These are phyloP conservation scores for Argentina silus DNA, from an alignment of 2,797 vertebrate genomes.

Conservation along the genomic window DNA sequence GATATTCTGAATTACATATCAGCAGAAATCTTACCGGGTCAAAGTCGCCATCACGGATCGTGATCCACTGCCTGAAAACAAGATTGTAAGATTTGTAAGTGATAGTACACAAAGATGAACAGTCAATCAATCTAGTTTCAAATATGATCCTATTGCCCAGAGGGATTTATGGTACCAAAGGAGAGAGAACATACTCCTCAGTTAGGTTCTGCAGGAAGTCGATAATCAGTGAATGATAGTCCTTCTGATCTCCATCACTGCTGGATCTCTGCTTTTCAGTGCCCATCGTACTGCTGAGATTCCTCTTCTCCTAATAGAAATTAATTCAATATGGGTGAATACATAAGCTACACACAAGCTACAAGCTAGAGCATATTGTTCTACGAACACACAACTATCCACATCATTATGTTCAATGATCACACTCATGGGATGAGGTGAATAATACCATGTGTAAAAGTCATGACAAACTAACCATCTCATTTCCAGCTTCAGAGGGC, in stretches of 20 bases:
- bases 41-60: not conserved
- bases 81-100: not conserved
- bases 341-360: not conserved
- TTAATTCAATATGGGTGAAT: not conserved
- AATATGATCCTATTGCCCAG: not conserved
- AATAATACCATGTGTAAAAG: not conserved
- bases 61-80: constrained; percentile 1
- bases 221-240: not conserved
- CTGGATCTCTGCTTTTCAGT: not conserved
- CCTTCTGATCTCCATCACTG: not conserved
- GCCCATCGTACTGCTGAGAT: not conserved
- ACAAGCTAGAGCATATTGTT: not conserved
- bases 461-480: not conserved
- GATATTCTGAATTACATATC: not conserved
- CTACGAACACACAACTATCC: not conserved
- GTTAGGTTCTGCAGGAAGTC: not conserved
- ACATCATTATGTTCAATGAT: not conserved
- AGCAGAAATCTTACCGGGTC: not conserved
- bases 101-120: not conserved
- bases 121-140: not conserved
- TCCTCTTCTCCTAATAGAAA: not conserved
- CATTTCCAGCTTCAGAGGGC: not conserved
- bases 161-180: not conserved
- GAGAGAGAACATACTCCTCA: not conserved
- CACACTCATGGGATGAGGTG: not conserved